Base-by-base conservation (phyloP, 2,888 invertebrate genomes). In the Cheilosia vulpina region DNA sequence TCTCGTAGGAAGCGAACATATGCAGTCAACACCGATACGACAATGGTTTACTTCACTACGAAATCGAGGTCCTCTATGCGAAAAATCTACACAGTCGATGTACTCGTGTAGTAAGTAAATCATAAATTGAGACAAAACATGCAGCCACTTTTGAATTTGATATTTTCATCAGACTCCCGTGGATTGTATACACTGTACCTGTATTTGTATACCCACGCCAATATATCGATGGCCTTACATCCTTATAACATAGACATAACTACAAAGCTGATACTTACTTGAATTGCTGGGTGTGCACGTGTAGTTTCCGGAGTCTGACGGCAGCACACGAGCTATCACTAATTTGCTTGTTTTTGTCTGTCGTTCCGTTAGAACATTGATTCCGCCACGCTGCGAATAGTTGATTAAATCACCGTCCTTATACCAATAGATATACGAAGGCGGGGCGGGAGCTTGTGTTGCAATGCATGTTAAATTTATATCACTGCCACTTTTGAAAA, bases 201-300 rank as follows among this genome's bases (percentile, higher is more conserved):
- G 24, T 24, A 21, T 2, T 9, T 38, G 2, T 9, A 38, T 27
- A 34, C 3, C 4, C 1, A 38, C 4, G 38, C 13, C 11, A 13
- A 38, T 13, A 38, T 38, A 13, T 38, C 38, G 38, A 17, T 45
- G 5, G 17, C 17, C 17, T n/a, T 45, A 13, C 11, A 38, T 13
- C 38, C 38, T 13, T 13, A 38, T 13, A 38, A 38, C 13, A 13
- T 38, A 11, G 31, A 31, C 31, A 9, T 9, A 9, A 31, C 31
- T 38, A 13, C 38, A 38, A 38, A 3, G 13, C 38, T 13, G 17
- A 47, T 47, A 47, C 47, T 47, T 17, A 94, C 94, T 95, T 90
- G 96, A 96, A 91, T 96, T 96, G 90, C 96, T 96, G 75, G 97
- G 97, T 88, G 96, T 96, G 92, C 97, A 97, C 80, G 97, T 97